Base-by-base conservation (phyloP, 2,888 invertebrate species). In the Drosophila setosimentum region DNA sequence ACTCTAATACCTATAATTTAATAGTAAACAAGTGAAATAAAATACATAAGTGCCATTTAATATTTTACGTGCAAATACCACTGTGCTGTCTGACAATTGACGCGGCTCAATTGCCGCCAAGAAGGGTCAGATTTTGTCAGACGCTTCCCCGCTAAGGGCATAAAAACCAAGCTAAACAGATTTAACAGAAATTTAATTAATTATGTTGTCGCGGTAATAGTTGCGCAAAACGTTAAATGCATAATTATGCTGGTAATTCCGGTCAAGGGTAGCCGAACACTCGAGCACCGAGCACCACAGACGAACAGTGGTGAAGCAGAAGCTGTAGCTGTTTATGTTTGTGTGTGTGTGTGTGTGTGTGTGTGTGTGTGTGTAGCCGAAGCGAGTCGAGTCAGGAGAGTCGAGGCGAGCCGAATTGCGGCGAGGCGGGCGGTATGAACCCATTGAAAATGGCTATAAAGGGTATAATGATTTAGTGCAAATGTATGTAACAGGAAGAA, bases 191-290 rank as follows among this genome's bases (percentile, higher is more conserved):
- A 76, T 73, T 80, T 76, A 91, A 91, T 87, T 91, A 91, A 87
- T 91, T 91, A 81, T 76, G 75, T 76, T 87, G 85, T 82, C 76
- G 77, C 75, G 62, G 72, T 82, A 85, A 91, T 78, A 80, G 85
- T 82, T 80, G 72, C 80, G 69, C 71, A 83, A 76, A 85, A 66
- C 62, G 80, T 74, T 87, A 85, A 87, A 89, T 77, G 73, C 76
- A 72, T 87, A 91, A 89, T 87, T 91, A 88, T 87, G 85, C 86
- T 80, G 88, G 88, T 80, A 77, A 87, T 78, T 87, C 61, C 64
- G 78, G 79, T 67, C 75, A 73, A 71, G 63, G 71, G 68, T 68
- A 55, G 60, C 35, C 57, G 65, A 37, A 32, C 42, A 62, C 42
- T 50, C 45, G 33, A 21, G 53, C 40, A 59, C 45, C 61, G 21